Evolutionary conservation across 2,113 vertebrate species (phyloP).

Genomic region (Mustelus asterias): DNA sequence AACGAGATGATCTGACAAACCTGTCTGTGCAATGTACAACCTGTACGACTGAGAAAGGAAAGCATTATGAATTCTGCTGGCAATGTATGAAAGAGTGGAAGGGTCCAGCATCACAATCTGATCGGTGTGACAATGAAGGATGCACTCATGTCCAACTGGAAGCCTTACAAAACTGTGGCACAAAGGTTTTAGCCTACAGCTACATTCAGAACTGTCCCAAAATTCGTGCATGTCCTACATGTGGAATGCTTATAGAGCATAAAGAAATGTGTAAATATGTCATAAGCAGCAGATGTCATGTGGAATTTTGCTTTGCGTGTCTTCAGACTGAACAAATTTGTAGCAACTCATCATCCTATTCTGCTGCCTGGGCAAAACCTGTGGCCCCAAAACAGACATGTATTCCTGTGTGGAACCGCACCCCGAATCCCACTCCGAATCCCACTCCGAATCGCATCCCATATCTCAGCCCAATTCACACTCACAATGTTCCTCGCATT

Average conservation of each 20-base stretch:
- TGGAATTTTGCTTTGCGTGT: constrained; percentile 41
- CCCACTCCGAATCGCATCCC: too few relatives aligned
- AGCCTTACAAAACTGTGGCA: constrained; percentile 9
- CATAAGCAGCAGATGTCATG: neutral
- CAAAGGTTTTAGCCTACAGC: constrained; percentile 31
- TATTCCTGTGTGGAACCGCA: constrained; percentile 35
- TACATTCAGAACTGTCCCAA: constrained; percentile 22
- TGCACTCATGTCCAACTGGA: constrained; percentile 35
- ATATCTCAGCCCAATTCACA: too few relatives aligned
- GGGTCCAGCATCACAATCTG: neutral
- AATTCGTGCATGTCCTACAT: constrained; percentile 40
- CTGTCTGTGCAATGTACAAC: constrained; percentile 24
- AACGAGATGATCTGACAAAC: neutral
- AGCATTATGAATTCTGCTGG: constrained; percentile 37
- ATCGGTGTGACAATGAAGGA: constrained; percentile 27
- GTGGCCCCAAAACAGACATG: constrained; percentile 30
- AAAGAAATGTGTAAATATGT: constrained; percentile 39
- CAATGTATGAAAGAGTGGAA: constrained; percentile 39
- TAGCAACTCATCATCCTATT: neutral
- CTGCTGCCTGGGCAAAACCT: neutral
- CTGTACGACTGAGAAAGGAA: neutral
- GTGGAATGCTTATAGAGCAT: constrained; percentile 39
- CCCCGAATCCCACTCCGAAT: neutral
- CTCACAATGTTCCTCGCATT: too few relatives aligned
- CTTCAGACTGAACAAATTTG: constrained; percentile 15